Evolutionary conservation across 2,113 vertebrate genomes (phyloP).

Genomic region (Aegotheles bennettii): DNA sequence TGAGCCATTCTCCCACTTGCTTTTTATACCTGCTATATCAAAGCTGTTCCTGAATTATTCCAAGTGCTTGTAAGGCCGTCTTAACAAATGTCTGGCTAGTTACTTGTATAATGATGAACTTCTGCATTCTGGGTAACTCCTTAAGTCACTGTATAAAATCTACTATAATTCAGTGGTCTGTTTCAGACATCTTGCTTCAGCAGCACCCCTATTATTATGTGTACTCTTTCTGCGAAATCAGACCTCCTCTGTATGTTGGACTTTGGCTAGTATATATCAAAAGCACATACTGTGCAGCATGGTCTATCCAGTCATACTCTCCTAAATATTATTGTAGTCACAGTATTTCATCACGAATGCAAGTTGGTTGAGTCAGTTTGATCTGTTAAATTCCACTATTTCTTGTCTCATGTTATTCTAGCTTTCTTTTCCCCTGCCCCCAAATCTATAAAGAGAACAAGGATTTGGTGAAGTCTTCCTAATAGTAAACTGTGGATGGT

Average conservation of each 20-base stretch:
- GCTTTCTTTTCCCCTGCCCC: too few relatives aligned
- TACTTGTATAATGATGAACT: background rate
- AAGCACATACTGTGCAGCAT: background rate
- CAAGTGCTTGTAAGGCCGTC: background rate
- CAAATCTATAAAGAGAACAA: background rate
- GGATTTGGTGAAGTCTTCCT: background rate
- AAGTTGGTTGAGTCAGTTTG: background rate
- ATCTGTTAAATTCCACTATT: background rate
- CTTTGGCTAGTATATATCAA: background rate
- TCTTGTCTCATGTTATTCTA: background rate
- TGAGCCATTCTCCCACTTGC: background rate
- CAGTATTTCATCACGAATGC: background rate
- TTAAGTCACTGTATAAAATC: background rate
- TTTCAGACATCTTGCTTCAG: background rate
- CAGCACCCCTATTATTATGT: background rate
- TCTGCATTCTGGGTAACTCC: background rate
- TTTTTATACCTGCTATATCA: background rate
- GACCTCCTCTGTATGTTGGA: background rate
- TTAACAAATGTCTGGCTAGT: background rate
- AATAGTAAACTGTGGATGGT: background rate
- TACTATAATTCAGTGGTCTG: background rate
- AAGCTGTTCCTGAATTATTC: background rate
- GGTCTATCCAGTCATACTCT: background rate
- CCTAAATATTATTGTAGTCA: background rate
- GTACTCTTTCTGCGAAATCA: background rate